phyloP scores from a whole-genome alignment of 2,888 invertebrate genomes.

The Lasioglossum vierecki region DNA sequence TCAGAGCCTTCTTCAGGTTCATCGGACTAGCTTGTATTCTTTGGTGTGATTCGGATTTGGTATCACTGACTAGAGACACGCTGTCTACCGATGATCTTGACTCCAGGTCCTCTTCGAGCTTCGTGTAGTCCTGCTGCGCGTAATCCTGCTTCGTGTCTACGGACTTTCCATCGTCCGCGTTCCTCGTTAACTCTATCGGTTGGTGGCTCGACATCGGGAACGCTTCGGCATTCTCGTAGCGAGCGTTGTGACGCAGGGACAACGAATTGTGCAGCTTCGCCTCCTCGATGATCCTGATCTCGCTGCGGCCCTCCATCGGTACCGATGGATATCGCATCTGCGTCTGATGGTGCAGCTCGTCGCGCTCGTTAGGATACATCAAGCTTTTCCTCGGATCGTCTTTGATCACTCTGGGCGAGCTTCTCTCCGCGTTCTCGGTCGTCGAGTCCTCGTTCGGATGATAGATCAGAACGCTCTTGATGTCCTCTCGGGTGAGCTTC shows the following conservation, averaged over 20 bases:
- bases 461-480: slow-evolving; percentile 94
- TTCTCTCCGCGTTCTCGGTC: slow-evolving; percentile 85
- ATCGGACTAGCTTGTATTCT: slow-evolving; percentile 81
- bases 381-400: slow-evolving; percentile 79
- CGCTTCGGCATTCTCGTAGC: slow-evolving; percentile 62
- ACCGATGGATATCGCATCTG: slow-evolving; percentile 67
- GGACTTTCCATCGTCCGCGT: slow-evolving; percentile 61
- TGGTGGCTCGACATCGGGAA: slow-evolving; percentile 66
- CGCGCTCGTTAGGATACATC: slow-evolving; percentile 73
- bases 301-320: slow-evolving; percentile 58
- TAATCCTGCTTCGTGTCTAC: slow-evolving; percentile 69
- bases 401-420: slow-evolving; percentile 66
- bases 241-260: slow-evolving; percentile 27
- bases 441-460: slow-evolving; percentile 94
- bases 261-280: slow-evolving; percentile 61
- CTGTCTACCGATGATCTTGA: slow-evolving; percentile 79
- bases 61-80: slow-evolving; percentile 81
- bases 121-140: slow-evolving; percentile 67
- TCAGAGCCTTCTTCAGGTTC: slow-evolving; percentile 72
- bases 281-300: slow-evolving; percentile 72
- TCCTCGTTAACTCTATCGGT: slow-evolving; percentile 67
- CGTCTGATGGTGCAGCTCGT: slow-evolving; percentile 56
- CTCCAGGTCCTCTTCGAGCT: slow-evolving; percentile 84
- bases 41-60: slow-evolving; percentile 79
- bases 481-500: slow-evolving; percentile 93